These are phyloP conservation scores for Orientallactaga bullata DNA, from an alignment of 2,113 vertebrate species.

Conservation along the genomic window DNA sequence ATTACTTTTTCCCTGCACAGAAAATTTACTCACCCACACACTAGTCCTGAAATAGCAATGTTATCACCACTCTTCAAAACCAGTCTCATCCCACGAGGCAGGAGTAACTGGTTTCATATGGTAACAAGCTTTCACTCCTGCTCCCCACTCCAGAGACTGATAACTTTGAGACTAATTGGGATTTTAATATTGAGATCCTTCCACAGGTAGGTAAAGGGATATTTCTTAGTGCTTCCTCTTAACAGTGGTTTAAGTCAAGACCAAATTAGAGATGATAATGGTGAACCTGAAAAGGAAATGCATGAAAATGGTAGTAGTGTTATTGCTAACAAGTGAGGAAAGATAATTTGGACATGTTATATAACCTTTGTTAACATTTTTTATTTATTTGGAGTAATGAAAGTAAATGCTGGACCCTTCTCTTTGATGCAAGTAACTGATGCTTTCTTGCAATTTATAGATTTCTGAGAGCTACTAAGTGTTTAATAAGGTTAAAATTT, in stretches of 20 bases:
- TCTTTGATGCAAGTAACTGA: not conserved
- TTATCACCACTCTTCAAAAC: constrained; percentile 80
- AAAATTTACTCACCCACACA: constrained; percentile 87
- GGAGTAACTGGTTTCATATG: constrained; percentile 57
- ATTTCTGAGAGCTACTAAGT: constrained; percentile 2
- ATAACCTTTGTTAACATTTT: not conserved
- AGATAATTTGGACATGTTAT: not conserved
- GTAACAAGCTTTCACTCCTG: constrained; percentile 32
- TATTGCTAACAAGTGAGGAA: constrained; percentile 28
- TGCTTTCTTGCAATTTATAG: constrained; percentile 19
- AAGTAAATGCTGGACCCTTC: not conserved
- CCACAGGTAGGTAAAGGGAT: constrained; percentile 30
- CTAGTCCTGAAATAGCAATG: constrained; percentile 83
- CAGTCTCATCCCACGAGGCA: constrained; percentile 75
- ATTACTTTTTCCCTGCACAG: constrained; percentile 81
- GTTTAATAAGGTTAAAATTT: not conserved
- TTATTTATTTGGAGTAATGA: too few relatives aligned
- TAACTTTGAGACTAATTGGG: constrained; percentile 54
- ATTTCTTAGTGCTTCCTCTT: constrained; percentile 50
- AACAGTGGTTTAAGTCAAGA: constrained; percentile 11
- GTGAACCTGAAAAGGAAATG: constrained; percentile 25
- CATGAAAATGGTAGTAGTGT: constrained; percentile 11
- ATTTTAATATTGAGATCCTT: not conserved
- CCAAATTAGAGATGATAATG: not conserved
- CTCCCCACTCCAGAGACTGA: not conserved